These are phyloP conservation scores for Heliconius hewitsoni DNA, from an alignment of 1,140 invertebrate species.

Conservation along the genomic window DNA sequence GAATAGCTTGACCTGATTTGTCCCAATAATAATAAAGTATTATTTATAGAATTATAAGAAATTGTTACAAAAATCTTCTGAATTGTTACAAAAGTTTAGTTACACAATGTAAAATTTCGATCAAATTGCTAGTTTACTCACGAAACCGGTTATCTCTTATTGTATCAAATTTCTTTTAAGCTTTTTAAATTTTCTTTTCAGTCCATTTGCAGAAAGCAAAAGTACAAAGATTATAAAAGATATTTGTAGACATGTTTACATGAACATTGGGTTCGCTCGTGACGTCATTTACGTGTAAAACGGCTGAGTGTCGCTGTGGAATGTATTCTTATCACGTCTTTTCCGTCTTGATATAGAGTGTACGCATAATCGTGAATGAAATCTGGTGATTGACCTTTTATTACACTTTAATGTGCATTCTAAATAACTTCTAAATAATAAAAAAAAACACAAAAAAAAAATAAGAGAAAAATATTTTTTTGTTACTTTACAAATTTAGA, in stretches of 20 bases:
- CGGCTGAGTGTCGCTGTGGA: conserved; percentile 23
- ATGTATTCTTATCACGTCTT: conserved; percentile 63
- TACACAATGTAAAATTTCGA: not conserved
- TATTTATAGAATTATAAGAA: too few species aligned
- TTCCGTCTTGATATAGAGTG: conserved; percentile 33
- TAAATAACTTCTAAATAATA: too few species aligned
- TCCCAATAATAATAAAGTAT: too few species aligned
- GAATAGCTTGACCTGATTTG: too few species aligned
- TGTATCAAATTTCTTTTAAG: conserved; percentile 12
- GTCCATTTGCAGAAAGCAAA: conserved; percentile 26
- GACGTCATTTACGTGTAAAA: conserved; percentile 57
- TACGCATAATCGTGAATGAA: conserved; percentile 36
- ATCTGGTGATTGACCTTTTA: conserved; percentile 6
- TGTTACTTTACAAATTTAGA: too few species aligned
- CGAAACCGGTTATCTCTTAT: conserved; percentile 26
- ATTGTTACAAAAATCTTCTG: not conserved
- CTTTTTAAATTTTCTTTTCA: conserved; percentile 32
- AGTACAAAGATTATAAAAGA: conserved; percentile 31
- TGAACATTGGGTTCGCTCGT: conserved; percentile 51
- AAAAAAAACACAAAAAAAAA: too few species aligned
- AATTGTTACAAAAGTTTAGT: not conserved
- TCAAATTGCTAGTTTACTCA: conserved; percentile 13
- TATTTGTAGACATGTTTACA: conserved; percentile 49
- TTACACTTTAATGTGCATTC: not conserved
- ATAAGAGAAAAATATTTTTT: too few species aligned